phyloP scores from a whole-genome alignment of 2,888 invertebrate species.

The Melanostoma mellinum region DNA sequence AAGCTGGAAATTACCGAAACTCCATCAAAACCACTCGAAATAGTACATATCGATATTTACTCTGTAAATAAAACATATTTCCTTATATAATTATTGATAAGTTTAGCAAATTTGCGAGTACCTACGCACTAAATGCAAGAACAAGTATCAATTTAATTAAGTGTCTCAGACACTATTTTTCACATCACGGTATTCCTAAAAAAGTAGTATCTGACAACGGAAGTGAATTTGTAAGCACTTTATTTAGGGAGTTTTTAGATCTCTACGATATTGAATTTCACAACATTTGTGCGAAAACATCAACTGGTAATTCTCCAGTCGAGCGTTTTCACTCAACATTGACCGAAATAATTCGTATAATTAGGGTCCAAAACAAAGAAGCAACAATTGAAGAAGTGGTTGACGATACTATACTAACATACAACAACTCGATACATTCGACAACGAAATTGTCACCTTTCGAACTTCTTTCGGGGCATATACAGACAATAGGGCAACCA shows the following conservation, averaged over 20 bases:
- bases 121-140: slow-evolving; percentile 26
- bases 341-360: slow-evolving; percentile 50
- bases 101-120: slow-evolving; percentile 52
- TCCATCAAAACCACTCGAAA: slow-evolving; percentile 28
- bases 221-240: slow-evolving; percentile 36
- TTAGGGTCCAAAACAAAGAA: slow-evolving; percentile 25
- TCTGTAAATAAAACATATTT: slow-evolving; percentile 42
- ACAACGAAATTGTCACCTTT: slow-evolving; percentile 56
- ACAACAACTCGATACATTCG: slow-evolving; percentile 52
- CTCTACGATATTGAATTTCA: slow-evolving; percentile 43
- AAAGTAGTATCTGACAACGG: slow-evolving; percentile 42
- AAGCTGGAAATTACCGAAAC: slow-evolving; percentile 49
- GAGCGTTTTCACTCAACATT: slow-evolving; percentile 66
- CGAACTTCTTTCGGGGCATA: slow-evolving; percentile 51
- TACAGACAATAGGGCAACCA: slow-evolving; percentile 5
- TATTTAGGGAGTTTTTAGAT: slow-evolving; percentile 37
- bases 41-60: slow-evolving; percentile 47
- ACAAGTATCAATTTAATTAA: slow-evolving; percentile 53
- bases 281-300: slow-evolving; percentile 46
- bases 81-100: slow-evolving; percentile 57
- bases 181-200: slow-evolving; percentile 43
- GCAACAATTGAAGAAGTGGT: slow-evolving; percentile 33
- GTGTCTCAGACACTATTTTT: slow-evolving; percentile 39
- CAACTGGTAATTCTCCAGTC: slow-evolving; percentile 57
- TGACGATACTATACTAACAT: slow-evolving; percentile 47